Conservation (phyloP, 1,140 invertebrate species). For the Caenorhabditis briggsae region DNA sequence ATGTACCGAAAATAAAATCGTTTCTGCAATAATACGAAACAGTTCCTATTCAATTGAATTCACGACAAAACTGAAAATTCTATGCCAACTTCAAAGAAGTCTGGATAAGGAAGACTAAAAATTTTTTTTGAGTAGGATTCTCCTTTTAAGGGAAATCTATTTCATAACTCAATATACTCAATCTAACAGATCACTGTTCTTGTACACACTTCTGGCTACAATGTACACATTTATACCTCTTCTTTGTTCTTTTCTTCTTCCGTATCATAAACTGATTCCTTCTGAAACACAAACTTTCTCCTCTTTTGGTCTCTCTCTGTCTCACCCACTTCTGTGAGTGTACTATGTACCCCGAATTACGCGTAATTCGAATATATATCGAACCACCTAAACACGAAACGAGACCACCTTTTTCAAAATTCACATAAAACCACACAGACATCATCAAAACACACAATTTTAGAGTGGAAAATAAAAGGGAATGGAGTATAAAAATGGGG, state of each 20-base stretch:
- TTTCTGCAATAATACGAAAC: too few relatives aligned
- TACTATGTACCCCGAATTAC: background rate
- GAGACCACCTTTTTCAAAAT: background rate
- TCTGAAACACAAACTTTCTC: background rate
- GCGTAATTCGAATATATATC: background rate
- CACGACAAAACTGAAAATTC: too few relatives aligned
- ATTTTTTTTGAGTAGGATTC: too few relatives aligned
- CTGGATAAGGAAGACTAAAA: too few relatives aligned
- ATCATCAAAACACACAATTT: conserved; percentile 21
- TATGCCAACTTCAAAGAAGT: too few relatives aligned
- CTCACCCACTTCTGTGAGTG: background rate
- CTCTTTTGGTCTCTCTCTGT: background rate
- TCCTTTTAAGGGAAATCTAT: too few relatives aligned
- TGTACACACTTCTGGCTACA: background rate
- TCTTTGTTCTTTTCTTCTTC: background rate
- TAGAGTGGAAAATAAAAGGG: background rate
- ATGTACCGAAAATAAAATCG: too few relatives aligned
- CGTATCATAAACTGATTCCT: conserved; percentile 19
- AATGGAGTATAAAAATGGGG: background rate
- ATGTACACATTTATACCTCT: background rate
- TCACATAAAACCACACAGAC: background rate
- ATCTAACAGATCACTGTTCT: too few relatives aligned
- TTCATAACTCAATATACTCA: too few relatives aligned
- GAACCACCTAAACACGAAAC: background rate
- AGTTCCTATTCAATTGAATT: too few relatives aligned